Evolutionary conservation across 1,140 invertebrate species (phyloP), one percentile per base, ranked within the genome.

Genomic region (Eriocheir sinensis): DNA sequence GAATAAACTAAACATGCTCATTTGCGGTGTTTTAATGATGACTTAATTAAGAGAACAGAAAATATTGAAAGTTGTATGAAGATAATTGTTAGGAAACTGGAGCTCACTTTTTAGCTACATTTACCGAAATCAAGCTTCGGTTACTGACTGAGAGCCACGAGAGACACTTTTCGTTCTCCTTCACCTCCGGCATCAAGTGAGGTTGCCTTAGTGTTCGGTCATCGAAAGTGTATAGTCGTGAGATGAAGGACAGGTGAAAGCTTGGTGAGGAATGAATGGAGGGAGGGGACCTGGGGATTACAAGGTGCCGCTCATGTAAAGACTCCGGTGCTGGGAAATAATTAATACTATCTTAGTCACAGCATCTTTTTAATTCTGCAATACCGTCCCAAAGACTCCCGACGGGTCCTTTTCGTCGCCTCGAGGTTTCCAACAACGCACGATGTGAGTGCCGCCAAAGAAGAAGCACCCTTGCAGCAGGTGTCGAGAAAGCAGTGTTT

Each of bases 331-430:
- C 72, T 53, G 86, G 89, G 79, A 91, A 89, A 94, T 90, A 90
- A 94, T 90, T 94, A 90, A 94, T 94, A 90, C 86, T 83, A 79
- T 83, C 90, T 91, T 94, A 94, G 88, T 38, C 89, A 83, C 38
- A 94, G 93, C 93, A 91, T 94, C 93, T 94, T 94, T 94, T 90
- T 90, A 94, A 94, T 94, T 94, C 93, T 81, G 93, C 93, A 40
- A 94, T 94, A 94, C 93, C 93, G 81, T 91, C 81, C 60, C 48
- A 94, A 94, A 83, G 79, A 81, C 93, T 91, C 88, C 86, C 72
- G 60, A 40, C 38, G 93, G 60, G 38, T 90, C 86, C 89, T 90
- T 93, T 89, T 85, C 86, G 88, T 94, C 93, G 90, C 93, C 88
- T 90, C 89, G 93, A 72, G 93, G 93, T 94, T 83, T 94, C 93